phyloP scores from a whole-genome alignment of 2,888 invertebrate genomes.

The Hemithea aestivaria region DNA sequence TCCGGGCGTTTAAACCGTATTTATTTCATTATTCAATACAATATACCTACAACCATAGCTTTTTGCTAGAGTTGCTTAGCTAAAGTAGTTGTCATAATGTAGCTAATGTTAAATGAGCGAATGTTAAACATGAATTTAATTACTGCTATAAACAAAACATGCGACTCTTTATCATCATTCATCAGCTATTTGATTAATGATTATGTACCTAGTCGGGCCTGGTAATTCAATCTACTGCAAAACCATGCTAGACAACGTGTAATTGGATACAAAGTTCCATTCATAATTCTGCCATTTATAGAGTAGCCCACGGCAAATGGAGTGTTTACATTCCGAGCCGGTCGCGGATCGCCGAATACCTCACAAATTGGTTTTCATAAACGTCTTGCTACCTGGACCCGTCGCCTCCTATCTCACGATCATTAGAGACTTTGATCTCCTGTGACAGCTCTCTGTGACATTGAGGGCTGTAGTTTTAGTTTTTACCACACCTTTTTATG shows the following conservation, averaged over 20 bases:
- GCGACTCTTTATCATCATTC: no score
- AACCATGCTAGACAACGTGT: constrained; percentile 13
- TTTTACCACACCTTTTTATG: constrained; percentile 9
- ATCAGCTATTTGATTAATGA: constrained; percentile 14
- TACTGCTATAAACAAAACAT: no score
- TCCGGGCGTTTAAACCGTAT: no score
- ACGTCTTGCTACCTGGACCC: constrained; percentile 42
- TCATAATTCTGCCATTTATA: constrained; percentile 16
- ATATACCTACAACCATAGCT: no score
- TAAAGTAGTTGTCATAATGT: no score
- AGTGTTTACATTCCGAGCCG: constrained; percentile 43
- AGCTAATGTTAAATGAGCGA: no score
- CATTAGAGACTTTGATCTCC: constrained; percentile 35
- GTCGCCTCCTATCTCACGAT: constrained; percentile 41
- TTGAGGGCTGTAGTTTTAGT: constrained; percentile 10
- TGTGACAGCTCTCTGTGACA: constrained; percentile 28
- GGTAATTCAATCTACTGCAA: constrained; percentile 9
- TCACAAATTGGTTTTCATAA: constrained; percentile 52
- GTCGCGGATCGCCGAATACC: constrained; percentile 46
- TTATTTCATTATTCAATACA: no score
- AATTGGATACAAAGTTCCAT: constrained; percentile 14
- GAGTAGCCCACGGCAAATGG: constrained; percentile 23
- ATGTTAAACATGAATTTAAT: no score
- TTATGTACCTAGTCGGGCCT: constrained; percentile 1
- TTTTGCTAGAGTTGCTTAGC: no score